Conservation (phyloP, 2,797 vertebrate species). For the Tapera naevia region DNA sequence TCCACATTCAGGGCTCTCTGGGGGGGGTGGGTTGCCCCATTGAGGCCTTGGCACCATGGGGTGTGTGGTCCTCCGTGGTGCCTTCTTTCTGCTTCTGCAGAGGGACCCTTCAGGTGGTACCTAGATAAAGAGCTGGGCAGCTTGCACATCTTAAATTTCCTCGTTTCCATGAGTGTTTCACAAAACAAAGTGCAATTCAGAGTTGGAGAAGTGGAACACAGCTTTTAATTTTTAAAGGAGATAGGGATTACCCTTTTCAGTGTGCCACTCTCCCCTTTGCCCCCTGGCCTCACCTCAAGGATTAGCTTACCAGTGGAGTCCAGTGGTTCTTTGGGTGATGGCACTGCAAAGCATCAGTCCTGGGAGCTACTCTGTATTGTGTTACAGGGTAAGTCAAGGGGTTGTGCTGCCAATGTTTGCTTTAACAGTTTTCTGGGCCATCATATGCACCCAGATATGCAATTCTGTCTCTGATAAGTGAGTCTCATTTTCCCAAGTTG, state of each 20-base stretch:
- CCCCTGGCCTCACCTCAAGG: neutral
- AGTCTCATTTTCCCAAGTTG: neutral
- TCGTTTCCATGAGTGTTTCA: neutral
- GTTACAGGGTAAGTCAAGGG: neutral
- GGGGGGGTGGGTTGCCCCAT: neutral
- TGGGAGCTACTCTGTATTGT: neutral
- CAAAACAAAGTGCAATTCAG: neutral
- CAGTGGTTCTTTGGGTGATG: neutral
- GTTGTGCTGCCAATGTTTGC: neutral
- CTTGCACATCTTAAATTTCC: neutral
- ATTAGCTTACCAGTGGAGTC: neutral
- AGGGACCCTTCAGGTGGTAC: rapidly evolving
- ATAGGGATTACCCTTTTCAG: neutral
- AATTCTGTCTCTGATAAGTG: neutral
- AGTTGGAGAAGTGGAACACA: rapidly evolving
- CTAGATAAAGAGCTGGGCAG: neutral
- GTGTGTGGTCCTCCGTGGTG: neutral
- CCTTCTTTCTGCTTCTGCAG: neutral
- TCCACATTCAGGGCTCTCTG: neutral
- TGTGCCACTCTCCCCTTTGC: neutral
- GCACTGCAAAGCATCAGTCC: neutral
- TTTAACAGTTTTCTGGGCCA: slow-evolving; percentile 6
- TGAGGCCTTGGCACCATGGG: neutral
- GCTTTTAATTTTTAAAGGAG: neutral
- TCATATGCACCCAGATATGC: neutral